Base-by-base conservation (phyloP, 2,113 vertebrate species). In the Andinoacara biseriatus region DNA sequence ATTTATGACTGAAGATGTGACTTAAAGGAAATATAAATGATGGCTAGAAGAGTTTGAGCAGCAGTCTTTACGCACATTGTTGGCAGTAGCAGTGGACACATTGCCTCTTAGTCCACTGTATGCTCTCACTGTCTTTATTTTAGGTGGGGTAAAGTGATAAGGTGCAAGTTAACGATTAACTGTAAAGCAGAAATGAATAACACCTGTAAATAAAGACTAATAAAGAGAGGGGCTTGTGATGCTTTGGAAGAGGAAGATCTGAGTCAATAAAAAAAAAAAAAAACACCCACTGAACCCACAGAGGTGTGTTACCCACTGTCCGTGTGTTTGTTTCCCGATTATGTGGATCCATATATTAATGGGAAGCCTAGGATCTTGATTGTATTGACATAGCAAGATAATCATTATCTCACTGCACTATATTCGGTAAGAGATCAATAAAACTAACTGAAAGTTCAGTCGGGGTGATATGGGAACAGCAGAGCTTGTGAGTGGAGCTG, bases 111-210 rank as follows among this genome's bases (percentile, higher is more conserved):
- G 74, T 84, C 65, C 26, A 5, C 22, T 74, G 35, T 83, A 13
- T 43, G 3, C 26, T 7, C 75, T 29, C 67, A 56, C 78, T 35
- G 60, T 72, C 54, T 29, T 49, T 18, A 5, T 15, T 15, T 22
- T 22, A 54, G 52, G 76, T 31, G 72, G 24, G 61, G 57, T 57
- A 77, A 24, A 3, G 22, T 83, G 75, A 76, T 89, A 82, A 78
- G 35, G 72, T 86, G 2, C 4, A 52, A 62, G 91, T 93, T 91
- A 90, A 91, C 6, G 13, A 91, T 94, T 94, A 87, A 86, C 69
- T 15, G 1, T 33, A 80, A 90, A 85, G 61, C 52, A 81, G 83
- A 86, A 86, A 76, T 80, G 2, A 80, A 26, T 72, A 54, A 24
- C 49, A 40, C 26, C 13, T 43, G n/a, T 76, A 82, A 62, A 82